These are phyloP conservation scores for Salvelinus namaycush DNA, from an alignment of 2,113 vertebrate genomes.

Conservation along the genomic window DNA sequence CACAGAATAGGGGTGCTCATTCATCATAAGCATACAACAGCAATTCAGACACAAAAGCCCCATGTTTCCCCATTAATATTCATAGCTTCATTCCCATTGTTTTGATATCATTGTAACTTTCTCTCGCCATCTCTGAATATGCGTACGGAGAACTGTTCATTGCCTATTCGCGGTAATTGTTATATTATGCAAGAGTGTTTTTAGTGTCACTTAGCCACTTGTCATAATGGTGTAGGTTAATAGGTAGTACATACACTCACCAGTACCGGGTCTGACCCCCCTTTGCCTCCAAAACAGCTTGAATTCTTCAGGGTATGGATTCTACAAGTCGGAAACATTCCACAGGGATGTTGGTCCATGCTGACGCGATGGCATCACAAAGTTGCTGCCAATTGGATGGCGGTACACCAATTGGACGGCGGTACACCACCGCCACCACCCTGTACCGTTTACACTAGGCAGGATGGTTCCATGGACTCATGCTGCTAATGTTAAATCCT, in stretches of 20 bases:
- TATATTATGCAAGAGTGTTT: constrained; percentile 23
- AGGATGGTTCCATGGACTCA: too few relatives aligned
- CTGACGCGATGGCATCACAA: too few relatives aligned
- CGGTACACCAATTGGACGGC: too few relatives aligned
- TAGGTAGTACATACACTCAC: constrained; percentile 32
- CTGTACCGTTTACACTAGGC: too few relatives aligned
- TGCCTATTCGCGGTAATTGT: constrained; percentile 15
- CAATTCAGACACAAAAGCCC: constrained; percentile 46
- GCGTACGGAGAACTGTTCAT: constrained; percentile 2
- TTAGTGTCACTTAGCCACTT: constrained; percentile 45
- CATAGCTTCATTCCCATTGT: constrained; percentile 47
- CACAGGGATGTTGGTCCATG: too few relatives aligned
- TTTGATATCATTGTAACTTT: constrained; percentile 30
- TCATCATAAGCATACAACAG: constrained; percentile 64
- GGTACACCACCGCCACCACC: too few relatives aligned
- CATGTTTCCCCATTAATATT: constrained; percentile 56
- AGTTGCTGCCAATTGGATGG: too few relatives aligned
- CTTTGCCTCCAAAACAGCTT: too few relatives aligned
- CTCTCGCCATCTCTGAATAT: constrained; percentile 20
- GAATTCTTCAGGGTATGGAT: too few relatives aligned
- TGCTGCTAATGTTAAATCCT: too few relatives aligned
- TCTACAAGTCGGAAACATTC: too few relatives aligned
- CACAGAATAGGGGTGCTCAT: constrained; percentile 55
- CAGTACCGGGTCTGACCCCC: too few relatives aligned
- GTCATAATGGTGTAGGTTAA: constrained; percentile 59